Conservation (phyloP, 2,113 vertebrate species). For the Zingel zingel region DNA sequence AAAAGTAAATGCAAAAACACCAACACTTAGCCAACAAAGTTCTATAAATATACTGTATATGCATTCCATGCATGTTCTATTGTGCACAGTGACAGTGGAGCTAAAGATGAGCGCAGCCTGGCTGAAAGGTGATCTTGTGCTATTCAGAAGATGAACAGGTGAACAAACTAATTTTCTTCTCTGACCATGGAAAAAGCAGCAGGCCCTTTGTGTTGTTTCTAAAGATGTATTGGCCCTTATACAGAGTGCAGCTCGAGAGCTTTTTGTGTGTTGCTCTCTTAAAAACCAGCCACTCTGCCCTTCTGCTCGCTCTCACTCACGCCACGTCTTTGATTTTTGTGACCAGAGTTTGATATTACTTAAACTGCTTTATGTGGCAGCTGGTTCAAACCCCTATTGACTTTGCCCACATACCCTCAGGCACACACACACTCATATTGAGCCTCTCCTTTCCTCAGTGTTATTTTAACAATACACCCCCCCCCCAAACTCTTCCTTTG, state of each 20-base stretch:
- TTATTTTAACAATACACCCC: slow-evolving; percentile 80
- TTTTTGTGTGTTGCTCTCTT: slow-evolving; percentile 37
- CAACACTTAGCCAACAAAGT: no score
- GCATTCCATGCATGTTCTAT: background rate
- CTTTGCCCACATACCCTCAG: slow-evolving; percentile 60
- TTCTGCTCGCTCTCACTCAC: slow-evolving; percentile 27
- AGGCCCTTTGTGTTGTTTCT: slow-evolving; percentile 57
- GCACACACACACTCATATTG: slow-evolving; percentile 26
- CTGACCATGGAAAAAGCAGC: slow-evolving; percentile 33
- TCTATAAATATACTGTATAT: background rate
- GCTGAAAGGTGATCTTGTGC: slow-evolving; percentile 52
- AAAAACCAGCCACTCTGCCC: slow-evolving; percentile 23
- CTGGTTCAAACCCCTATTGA: slow-evolving; percentile 71
- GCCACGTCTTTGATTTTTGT: slow-evolving; percentile 59
- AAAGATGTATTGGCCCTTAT: slow-evolving; percentile 49
- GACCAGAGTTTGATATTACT: slow-evolving; percentile 72
- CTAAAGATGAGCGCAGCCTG: background rate
- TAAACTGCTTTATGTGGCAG: slow-evolving; percentile 79
- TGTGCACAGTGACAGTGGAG: background rate
- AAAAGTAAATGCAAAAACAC: background rate
- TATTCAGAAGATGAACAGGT: slow-evolving; percentile 62
- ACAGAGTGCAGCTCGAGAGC: slow-evolving; percentile 32
- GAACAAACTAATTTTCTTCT: slow-evolving; percentile 57
- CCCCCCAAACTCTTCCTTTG: slow-evolving; percentile 45
- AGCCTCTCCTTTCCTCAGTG: slow-evolving; percentile 68